Base-by-base conservation (phyloP, 53 echinoderm and acorn worm species). In the Hippasteria phrygiana region DNA sequence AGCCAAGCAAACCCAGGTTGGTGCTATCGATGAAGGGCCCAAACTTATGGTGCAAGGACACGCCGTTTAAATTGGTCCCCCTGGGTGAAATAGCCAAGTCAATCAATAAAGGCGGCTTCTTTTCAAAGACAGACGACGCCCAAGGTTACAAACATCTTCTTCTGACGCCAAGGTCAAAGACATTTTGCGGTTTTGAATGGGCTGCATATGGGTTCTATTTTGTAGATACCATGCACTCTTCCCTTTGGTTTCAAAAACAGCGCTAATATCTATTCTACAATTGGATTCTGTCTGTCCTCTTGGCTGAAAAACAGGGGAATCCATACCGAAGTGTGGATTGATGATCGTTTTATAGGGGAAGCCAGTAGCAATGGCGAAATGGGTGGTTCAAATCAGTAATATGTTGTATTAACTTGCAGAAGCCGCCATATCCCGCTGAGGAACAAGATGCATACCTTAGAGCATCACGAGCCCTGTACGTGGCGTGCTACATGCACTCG, bases 401-500 rank as follows among this genome's bases (percentile, higher is more conserved):
- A 67, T 67, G 3, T 33, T 16, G 31, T 67, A 26, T 17, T 33
- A 2, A 31, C 9, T 26, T 5, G 36, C 69, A 29, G 69, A 4
- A 32, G 4, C 8, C 33, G 17, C 5, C 69, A 33, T 3, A 33
- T 22, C 3, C 35, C 31, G 6, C 2, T 67, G 69, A 16, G 10
- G 55, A 77, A n/a, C n/a, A n/a, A 8, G 55, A 55, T 36, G 81
- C 64, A 2, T 81, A 64, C 64, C 41, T 3, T 27, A 81, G 64
- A 18, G 81, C 81, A 3, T 10, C 64, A 14, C 28, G 76, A 17
- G 76, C 76, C 1, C 29, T 51, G 34, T 51, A 76, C 51, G 64
- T 81, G 26, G 55, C 36, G 1, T 64, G 64, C 42, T 81, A 81
- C 65, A 81, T 81, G 65, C 81, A 81, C 27, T 81, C 81, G 16